These are phyloP conservation scores for Gryllus longicercus DNA, from an alignment of 2,888 invertebrate species.

Conservation along the genomic window DNA sequence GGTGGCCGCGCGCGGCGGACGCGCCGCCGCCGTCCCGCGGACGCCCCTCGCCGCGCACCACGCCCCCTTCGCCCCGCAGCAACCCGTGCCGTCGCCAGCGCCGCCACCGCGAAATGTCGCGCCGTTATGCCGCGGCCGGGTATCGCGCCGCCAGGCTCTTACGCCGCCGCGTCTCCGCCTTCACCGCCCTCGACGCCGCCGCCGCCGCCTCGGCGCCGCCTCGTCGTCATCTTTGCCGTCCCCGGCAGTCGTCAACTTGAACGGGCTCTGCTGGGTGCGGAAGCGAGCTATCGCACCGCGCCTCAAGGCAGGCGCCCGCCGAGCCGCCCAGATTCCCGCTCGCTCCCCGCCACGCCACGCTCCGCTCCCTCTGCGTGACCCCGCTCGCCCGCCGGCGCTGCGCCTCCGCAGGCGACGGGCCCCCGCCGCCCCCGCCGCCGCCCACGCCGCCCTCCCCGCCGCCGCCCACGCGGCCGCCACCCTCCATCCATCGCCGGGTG, in stretches of 20 bases:
- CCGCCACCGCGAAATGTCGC: too few species aligned
- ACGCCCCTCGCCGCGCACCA: too few species aligned
- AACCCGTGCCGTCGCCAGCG: too few species aligned
- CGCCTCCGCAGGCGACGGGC: not conserved
- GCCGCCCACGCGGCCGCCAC: not conserved
- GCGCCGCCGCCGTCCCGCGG: too few species aligned
- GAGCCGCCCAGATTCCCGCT: not conserved
- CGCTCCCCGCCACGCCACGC: not conserved
- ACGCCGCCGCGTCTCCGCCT: too few species aligned
- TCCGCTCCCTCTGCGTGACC: not conserved
- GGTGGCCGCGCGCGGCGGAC: too few species aligned
- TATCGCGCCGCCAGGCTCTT: too few species aligned
- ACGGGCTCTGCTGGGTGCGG: not conserved
- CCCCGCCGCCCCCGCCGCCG: not conserved
- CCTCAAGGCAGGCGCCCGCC: not conserved
- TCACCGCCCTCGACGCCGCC: too few species aligned
- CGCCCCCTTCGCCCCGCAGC: too few species aligned
- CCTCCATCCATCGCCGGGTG: conserved; percentile 11
- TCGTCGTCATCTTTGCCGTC: too few species aligned
- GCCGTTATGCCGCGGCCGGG: too few species aligned
- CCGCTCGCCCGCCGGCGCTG: not conserved
- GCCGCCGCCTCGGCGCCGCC: too few species aligned
- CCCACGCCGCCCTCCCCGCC: not conserved
- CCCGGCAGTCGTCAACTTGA: not conserved
- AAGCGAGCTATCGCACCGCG: not conserved